Evolutionary conservation across 2,797 vertebrate genomes (phyloP).

Genomic region (Amniataba percoides): DNA sequence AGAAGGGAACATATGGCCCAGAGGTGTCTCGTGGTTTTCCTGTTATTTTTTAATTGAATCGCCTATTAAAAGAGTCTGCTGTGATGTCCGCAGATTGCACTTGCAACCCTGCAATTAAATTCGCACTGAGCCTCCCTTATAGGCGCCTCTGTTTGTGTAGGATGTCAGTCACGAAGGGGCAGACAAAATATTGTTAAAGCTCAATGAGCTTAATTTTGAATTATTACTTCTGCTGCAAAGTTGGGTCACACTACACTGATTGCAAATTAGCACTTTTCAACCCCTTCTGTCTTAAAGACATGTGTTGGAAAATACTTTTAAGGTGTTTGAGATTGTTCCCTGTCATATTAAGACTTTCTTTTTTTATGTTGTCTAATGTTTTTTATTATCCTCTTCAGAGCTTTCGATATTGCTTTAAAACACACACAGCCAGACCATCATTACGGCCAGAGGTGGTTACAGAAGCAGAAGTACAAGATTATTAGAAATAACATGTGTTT

Average conservation of each 20-base stretch:
- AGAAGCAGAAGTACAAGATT: too few species aligned
- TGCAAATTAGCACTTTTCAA: neutral
- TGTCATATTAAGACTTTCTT: too few species aligned
- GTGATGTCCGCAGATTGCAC: conserved; percentile 53
- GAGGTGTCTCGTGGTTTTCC: conserved; percentile 41
- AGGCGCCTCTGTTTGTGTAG: conserved; percentile 5
- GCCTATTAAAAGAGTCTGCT: conserved; percentile 50
- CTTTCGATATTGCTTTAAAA: too few species aligned
- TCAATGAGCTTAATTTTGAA: conserved; percentile 14
- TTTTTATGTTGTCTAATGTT: too few species aligned
- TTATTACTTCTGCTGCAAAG: conserved; percentile 1
- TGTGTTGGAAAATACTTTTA: neutral
- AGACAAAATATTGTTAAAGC: conserved; percentile 8
- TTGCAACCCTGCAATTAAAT: conserved; percentile 61
- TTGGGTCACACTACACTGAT: neutral
- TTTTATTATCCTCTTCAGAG: too few species aligned
- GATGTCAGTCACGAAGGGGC: conserved; percentile 14
- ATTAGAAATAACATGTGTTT: too few species aligned
- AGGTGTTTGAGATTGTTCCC: neutral
- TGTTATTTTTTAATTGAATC: conserved; percentile 59
- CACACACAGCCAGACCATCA: too few species aligned
- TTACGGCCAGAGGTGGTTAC: too few species aligned
- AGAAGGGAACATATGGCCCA: conserved; percentile 56
- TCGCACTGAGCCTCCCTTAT: conserved; percentile 33
- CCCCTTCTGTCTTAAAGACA: neutral